A percentile compares a stretch with the other conserved stretches of the same genome.
Conservation (phyloP, 1,140 invertebrate genomes). For the Drosophila ogumai region DNA sequence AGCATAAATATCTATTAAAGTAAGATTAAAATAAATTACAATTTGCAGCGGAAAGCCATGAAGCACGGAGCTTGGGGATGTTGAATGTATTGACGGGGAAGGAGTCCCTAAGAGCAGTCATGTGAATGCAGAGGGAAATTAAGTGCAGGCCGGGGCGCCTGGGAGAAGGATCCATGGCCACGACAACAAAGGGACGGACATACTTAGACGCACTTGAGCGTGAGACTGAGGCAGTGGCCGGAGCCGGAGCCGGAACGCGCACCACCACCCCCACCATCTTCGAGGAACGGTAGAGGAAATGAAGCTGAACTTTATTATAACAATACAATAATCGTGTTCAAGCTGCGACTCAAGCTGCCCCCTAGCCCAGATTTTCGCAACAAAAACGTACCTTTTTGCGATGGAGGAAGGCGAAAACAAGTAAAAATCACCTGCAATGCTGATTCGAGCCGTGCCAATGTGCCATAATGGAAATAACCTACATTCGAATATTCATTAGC, state of each 20-base stretch:
- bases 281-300: conserved; percentile 59
- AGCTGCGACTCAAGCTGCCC: conserved; percentile 19
- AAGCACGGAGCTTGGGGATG: background rate
- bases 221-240: background rate
- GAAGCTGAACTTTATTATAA: conserved; percentile 80
- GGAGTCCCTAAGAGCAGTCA: conserved; percentile 30
- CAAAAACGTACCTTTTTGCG: background rate
- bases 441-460: background rate
- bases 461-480: background rate
- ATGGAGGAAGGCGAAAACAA: conserved; percentile 25
- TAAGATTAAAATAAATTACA: conserved; percentile 76
- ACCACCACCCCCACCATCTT: conserved; percentile 21
- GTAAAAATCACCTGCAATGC: background rate
- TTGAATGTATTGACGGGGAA: background rate
- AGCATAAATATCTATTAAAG: conserved; percentile 80
- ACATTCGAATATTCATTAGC: background rate
- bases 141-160: conserved; percentile 57
- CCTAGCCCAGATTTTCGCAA: conserved; percentile 16
- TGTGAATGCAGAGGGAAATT: conserved; percentile 66
- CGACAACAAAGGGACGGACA: conserved; percentile 65
- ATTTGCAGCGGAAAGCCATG: conserved; percentile 23
- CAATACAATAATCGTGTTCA: conserved; percentile 69
- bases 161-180: conserved; percentile 14
- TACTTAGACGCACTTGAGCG: conserved; percentile 43
- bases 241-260: background rate